Conservation (phyloP, 2,888 invertebrate species). For the Ophion ventricosus region DNA sequence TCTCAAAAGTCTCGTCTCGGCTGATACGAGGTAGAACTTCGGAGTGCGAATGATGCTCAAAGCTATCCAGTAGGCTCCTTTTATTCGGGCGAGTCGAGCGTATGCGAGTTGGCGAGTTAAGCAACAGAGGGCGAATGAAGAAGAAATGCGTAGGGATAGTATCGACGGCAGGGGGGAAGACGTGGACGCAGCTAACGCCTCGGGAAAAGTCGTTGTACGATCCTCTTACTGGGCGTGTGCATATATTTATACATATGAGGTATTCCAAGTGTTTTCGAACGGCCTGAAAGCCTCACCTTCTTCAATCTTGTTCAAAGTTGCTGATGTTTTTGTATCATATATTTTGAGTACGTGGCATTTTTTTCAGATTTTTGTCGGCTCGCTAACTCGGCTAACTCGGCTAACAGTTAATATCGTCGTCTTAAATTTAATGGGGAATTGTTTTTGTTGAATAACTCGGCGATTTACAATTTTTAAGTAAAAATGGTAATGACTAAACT, state of each 20-base stretch:
- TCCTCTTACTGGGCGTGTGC: conserved; percentile 5
- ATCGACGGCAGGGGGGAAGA: conserved; percentile 10
- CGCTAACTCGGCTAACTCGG: too few species aligned
- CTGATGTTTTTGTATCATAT: too few species aligned
- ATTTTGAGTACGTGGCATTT: too few species aligned
- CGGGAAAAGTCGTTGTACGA: conserved; percentile 43
- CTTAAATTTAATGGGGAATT: too few species aligned
- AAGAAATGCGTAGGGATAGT: background rate
- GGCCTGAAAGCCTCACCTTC: too few species aligned
- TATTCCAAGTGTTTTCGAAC: background rate
- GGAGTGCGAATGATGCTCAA: conserved; percentile 74
- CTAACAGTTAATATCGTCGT: too few species aligned
- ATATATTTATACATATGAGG: background rate
- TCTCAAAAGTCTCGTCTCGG: conserved; percentile 37
- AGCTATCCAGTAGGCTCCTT: conserved; percentile 67
- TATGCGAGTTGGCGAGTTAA: conserved; percentile 58
- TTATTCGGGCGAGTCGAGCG: conserved; percentile 72
- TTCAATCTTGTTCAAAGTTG: too few species aligned
- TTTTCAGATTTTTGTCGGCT: too few species aligned
- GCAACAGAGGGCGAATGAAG: conserved; percentile 36
- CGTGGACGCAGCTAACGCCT: conserved; percentile 26
- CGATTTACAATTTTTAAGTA: too few species aligned
- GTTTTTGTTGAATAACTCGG: too few species aligned
- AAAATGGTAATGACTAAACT: too few species aligned
- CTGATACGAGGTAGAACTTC: conserved; percentile 51